Conservation (phyloP, 2,888 invertebrate genomes). For the Cistogaster globosa region DNA sequence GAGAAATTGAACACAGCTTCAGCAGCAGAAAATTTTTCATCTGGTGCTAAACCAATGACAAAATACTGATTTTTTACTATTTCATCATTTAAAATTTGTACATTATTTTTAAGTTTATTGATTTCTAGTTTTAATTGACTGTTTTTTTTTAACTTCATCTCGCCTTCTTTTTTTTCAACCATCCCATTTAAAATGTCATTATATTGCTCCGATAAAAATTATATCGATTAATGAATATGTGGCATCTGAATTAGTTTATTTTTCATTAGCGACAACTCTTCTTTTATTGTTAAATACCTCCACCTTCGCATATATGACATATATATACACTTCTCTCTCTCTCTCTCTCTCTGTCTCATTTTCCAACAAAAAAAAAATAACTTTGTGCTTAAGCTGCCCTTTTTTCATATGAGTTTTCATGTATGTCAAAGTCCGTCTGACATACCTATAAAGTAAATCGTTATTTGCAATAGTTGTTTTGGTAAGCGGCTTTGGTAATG, state of each 20-base stretch:
- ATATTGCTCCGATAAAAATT: neutral
- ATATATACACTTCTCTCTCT: no score
- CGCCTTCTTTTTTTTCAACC: neutral
- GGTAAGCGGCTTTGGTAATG: no score
- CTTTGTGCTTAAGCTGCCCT: no score
- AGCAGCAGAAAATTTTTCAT: neutral
- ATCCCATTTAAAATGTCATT: neutral
- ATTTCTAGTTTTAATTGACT: neutral
- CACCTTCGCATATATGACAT: slow-evolving; percentile 3
- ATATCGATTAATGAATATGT: neutral
- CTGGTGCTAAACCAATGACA: neutral
- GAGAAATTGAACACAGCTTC: neutral
- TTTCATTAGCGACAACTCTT: slow-evolving; percentile 1
- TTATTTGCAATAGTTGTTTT: no score
- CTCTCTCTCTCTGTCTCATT: no score
- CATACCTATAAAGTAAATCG: no score
- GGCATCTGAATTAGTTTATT: neutral
- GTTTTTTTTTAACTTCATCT: slow-evolving; percentile 1
- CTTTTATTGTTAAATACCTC: neutral
- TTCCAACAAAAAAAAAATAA: no score
- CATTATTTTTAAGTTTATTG: neutral
- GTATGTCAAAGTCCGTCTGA: no score
- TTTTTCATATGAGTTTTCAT: no score
- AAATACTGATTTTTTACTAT: neutral
- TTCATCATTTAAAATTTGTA: neutral